phyloP scores from a whole-genome alignment of 1,140 invertebrate species.

The Solen grandis region DNA sequence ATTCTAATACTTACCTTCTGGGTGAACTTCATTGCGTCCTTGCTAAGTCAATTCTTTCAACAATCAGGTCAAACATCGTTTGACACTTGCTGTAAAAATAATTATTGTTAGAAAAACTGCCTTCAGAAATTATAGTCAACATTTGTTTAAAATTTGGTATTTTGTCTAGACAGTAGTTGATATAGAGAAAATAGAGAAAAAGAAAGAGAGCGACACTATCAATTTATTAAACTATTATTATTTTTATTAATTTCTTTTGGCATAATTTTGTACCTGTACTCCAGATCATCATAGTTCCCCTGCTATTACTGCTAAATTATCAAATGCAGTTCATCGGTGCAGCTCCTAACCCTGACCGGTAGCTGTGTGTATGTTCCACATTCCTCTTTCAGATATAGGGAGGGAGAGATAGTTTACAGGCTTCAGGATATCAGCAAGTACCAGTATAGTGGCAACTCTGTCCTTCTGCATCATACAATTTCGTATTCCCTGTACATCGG shows the following conservation, averaged over 20 bases:
- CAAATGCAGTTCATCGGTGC: slow-evolving; percentile 9
- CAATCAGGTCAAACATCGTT: slow-evolving; percentile 1
- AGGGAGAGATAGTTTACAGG: slow-evolving; percentile 14
- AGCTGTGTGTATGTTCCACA: slow-evolving; percentile 19
- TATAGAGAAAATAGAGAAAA: too few species aligned
- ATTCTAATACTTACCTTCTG: slow-evolving; percentile 13
- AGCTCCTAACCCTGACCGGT: neutral
- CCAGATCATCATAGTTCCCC: neutral
- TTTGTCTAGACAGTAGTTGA: too few species aligned
- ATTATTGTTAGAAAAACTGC: neutral
- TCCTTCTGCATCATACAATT: neutral
- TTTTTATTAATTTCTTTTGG: too few species aligned
- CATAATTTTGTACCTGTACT: neutral
- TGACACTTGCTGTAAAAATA: slow-evolving; percentile 18
- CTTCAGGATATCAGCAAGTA: slow-evolving; percentile 14
- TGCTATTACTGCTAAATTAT: neutral
- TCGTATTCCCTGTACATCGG: slow-evolving; percentile 7
- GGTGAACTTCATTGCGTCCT: neutral
- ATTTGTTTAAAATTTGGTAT: too few species aligned
- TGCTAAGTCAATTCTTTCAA: slow-evolving; percentile 1
- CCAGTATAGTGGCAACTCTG: neutral
- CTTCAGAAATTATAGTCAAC: too few species aligned
- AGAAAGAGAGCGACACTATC: too few species aligned
- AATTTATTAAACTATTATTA: too few species aligned
- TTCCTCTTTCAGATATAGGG: slow-evolving; percentile 11